Evolutionary conservation across 2,888 invertebrate species (phyloP), one percentile per base, ranked within the genome.

Genomic region (Volucella zonaria): DNA sequence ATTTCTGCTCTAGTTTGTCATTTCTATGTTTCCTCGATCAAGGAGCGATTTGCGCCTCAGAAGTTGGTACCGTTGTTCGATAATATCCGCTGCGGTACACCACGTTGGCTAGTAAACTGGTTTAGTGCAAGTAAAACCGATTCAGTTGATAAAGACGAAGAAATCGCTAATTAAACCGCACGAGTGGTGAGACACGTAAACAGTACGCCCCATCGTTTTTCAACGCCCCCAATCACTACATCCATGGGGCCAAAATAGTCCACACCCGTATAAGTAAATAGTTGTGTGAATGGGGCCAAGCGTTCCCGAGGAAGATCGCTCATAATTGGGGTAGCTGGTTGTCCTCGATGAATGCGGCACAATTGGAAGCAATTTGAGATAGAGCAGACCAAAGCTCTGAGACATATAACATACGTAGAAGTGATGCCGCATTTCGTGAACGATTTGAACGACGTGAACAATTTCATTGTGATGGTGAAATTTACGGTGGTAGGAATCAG

Each of bases 41-140:
- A 10, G 10, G 10, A 9, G 8, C 43, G 76, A 11, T 64, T 61
- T 9, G 82, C 79, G 38, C 62, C 82, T 11, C 62, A 8, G 31
- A 78, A 78, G 23, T 82, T 82, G 11, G 82, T 79, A 8, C 67
- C 71, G 18, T 85, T 85, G 14, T 77, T 64, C 8, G 76, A 66
- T 15, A 52, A 43, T 14, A 78, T 77, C 8, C 51, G 51, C 1
- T 10, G 10, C 0, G 74, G 81, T 12, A 40, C 56, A 3, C 86
- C 80, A 18, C 74, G 58, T 8, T 77, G 80, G 15, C 56, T 45
- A 6, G 58, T 64, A 45, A 76, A 85, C 47, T 56, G n/a, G 11
- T 68, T 18, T 18, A 18, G 47, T 15, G 77, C 77, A 8, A 86
- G 47, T 58, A 77, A 45, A 15, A 67, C 81, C 0, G 81, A 76